phyloP scores from a whole-genome alignment of 2,888 invertebrate species.

The Linnaemya tessellans region DNA sequence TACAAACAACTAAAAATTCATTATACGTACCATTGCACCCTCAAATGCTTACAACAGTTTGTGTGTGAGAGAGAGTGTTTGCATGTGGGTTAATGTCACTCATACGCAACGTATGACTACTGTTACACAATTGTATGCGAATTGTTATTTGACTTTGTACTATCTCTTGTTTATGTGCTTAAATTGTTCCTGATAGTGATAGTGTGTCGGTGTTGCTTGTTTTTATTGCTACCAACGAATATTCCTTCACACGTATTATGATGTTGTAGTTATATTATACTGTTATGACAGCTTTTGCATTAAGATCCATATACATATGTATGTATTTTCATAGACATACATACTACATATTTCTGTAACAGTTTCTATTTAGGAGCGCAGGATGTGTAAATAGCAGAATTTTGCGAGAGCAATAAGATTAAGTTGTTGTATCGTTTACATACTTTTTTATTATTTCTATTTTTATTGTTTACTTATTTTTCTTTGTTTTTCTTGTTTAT shows the following conservation, averaged over 20 bases:
- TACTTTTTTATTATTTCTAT: constrained; percentile 4
- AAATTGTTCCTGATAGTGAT: constrained; percentile 36
- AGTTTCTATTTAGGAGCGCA: constrained; percentile 4
- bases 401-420: constrained; percentile 17
- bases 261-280: constrained; percentile 30
- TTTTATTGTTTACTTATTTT: constrained; percentile 7
- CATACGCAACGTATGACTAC: constrained; percentile 1
- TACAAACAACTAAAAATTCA: constrained; percentile 25
- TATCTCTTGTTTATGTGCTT: constrained; percentile 34
- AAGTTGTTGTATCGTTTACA: constrained; percentile 5
- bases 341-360: background rate
- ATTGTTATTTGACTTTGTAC: constrained; percentile 36
- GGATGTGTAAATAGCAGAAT: background rate
- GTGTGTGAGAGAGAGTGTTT: background rate
- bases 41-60: background rate
- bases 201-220: constrained; percentile 35
- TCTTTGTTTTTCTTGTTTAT: constrained; percentile 22
- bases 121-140: background rate
- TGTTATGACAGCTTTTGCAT: constrained; percentile 53
- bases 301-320: background rate
- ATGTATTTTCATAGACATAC: background rate
- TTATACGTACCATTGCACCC: constrained; percentile 25
- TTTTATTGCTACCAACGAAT: constrained; percentile 30
- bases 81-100: background rate
- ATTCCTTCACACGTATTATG: constrained; percentile 1